These are phyloP conservation scores for Sinocyclocheilus anophthalmus DNA, from an alignment of 2,113 vertebrate species.

Conservation along the genomic window DNA sequence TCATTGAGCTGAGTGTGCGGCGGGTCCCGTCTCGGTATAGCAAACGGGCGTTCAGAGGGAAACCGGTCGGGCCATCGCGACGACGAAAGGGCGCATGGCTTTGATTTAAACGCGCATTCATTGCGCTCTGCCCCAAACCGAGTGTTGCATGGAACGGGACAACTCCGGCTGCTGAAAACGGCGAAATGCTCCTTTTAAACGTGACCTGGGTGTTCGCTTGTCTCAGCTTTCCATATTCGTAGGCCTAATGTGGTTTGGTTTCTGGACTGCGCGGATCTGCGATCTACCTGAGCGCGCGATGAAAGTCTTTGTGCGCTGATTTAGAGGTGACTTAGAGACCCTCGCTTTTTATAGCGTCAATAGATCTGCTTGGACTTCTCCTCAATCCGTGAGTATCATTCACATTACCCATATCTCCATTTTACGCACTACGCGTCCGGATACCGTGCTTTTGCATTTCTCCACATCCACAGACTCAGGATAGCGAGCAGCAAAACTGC, in stretches of 20 bases:
- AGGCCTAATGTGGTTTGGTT: constrained; percentile 17
- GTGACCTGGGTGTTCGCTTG: neutral
- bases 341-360: constrained; percentile 56
- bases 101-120: neutral
- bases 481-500: neutral
- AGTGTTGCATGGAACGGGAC: neutral
- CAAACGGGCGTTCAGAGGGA: neutral
- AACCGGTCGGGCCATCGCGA: constrained; percentile 2
- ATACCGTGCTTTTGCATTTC: neutral
- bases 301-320: constrained; percentile 68
- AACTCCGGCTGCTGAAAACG: neutral
- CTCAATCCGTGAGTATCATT: constrained; percentile 65
- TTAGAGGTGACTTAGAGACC: constrained; percentile 67
- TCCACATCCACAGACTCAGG: neutral
- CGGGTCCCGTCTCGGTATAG: neutral
- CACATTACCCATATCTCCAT: neutral
- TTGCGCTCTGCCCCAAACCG: neutral
- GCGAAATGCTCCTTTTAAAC: neutral
- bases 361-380: constrained; percentile 55
- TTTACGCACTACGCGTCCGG: neutral
- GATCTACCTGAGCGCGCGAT: constrained; percentile 47
- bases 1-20: neutral
- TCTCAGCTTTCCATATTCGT: neutral
- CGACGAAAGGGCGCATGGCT: constrained; percentile 26
- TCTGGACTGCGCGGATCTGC: constrained; percentile 5